Evolutionary conservation across 2,888 invertebrate species (phyloP).

Genomic region (Drosophila anomelani): DNA sequence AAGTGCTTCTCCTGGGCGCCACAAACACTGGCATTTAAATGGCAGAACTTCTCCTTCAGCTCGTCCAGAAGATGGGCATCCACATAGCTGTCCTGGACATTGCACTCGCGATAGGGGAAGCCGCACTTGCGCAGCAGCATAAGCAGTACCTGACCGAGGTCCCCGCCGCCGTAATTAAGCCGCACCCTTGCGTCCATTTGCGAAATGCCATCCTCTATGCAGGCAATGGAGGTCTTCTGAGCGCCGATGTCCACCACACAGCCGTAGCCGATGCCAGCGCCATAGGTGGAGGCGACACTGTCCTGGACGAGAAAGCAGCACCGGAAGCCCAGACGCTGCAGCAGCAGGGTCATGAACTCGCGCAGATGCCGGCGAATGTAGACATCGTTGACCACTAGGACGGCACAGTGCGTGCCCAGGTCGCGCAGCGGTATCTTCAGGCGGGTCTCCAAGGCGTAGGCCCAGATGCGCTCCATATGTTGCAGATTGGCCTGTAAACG

Average conservation of each 20-base stretch:
- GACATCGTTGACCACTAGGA: conserved; percentile 95
- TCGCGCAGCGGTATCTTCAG: conserved; percentile 90
- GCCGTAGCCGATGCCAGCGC: conserved; percentile 92
- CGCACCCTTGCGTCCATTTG: conserved; percentile 93
- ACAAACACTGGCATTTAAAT: conserved; percentile 94
- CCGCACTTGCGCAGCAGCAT: conserved; percentile 95
- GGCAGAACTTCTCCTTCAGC: conserved; percentile 95
- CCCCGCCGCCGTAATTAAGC: conserved; percentile 95
- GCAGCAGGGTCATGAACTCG: conserved; percentile 91
- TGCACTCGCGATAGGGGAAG: conserved; percentile 94
- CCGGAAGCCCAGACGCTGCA: conserved; percentile 93
- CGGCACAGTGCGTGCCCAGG: conserved; percentile 92
- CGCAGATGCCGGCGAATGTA: conserved; percentile 94
- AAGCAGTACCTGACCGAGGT: conserved; percentile 94
- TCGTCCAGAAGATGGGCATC: conserved; percentile 93
- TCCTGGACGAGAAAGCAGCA: conserved; percentile 88
- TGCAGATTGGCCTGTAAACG: conserved; percentile 89
- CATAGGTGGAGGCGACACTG: conserved; percentile 94
- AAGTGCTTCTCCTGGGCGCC: conserved; percentile 94
- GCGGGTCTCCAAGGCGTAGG: conserved; percentile 90
- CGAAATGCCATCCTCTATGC: conserved; percentile 98
- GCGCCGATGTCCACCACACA: conserved; percentile 98
- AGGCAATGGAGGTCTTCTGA: conserved; percentile 97
- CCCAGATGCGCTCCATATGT: conserved; percentile 96
- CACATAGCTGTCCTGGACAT: conserved; percentile 88